Percentiles rank a stretch among this genome's conserved stretches.
phyloP scores from a whole-genome alignment of 2,113 vertebrate genomes.

The Clarias macrocephalus region DNA sequence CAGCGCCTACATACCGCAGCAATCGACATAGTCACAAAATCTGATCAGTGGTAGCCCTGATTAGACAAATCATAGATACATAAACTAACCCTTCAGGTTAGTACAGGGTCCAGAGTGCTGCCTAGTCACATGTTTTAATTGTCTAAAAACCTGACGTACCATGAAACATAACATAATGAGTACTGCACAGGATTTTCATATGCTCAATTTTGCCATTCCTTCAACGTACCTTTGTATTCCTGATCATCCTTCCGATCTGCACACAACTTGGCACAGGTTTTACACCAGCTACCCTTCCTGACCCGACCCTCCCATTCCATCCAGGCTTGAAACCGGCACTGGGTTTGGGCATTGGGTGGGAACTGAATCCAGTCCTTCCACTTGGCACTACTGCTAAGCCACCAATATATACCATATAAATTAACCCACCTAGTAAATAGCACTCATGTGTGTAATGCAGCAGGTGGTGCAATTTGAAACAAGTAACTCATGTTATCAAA shows the following conservation, averaged over 20 bases:
- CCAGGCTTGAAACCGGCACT: no score
- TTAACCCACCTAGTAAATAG: not conserved
- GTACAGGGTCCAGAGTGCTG: not conserved
- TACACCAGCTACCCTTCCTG: no score
- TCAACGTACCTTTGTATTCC: no score
- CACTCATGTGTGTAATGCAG: not conserved
- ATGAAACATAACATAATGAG: no score
- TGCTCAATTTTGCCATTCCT: no score
- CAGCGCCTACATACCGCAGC: constrained; percentile 8
- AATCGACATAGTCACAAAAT: not conserved
- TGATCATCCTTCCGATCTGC: no score
- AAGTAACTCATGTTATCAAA: not conserved
- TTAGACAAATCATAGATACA: not conserved
- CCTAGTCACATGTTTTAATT: not conserved
- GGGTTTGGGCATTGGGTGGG: no score
- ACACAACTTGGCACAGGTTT: no score
- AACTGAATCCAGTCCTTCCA: no score
- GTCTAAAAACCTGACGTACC: not conserved
- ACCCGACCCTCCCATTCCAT: no score
- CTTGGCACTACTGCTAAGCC: no score
- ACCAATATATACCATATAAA: not conserved
- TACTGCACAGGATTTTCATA: no score
- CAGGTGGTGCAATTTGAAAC: not conserved
- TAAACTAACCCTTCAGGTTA: not conserved
- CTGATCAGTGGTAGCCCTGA: not conserved